Conservation (phyloP, 1,140 invertebrate species). For the Drosophila neocordata region DNA sequence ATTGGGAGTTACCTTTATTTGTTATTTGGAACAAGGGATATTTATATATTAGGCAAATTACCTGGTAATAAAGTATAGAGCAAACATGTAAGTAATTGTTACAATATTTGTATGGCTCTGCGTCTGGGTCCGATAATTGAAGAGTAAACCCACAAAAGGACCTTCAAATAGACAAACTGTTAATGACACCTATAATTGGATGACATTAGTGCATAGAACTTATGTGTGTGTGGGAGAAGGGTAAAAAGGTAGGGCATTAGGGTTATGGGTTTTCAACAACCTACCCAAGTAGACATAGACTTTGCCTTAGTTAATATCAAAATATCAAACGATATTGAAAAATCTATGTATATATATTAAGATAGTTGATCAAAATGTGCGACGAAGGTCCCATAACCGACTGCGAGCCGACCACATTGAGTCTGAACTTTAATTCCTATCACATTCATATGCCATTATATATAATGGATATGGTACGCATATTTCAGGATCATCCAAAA, state of each 20-base stretch:
- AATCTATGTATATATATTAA: background rate
- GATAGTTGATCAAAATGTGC: conserved; percentile 40
- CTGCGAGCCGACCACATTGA: conserved; percentile 64
- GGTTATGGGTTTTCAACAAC: background rate
- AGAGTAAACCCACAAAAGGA: conserved; percentile 59
- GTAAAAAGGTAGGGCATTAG: conserved; percentile 20
- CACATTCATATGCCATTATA: conserved; percentile 73
- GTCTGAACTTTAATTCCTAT: conserved; percentile 63
- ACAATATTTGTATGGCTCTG: conserved; percentile 57
- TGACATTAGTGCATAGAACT: conserved; percentile 57
- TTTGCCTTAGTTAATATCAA: conserved; percentile 9
- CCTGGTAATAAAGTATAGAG: conserved; percentile 61
- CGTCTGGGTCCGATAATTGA: conserved; percentile 50
- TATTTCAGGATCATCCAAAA: conserved; percentile 77
- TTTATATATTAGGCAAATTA: conserved; percentile 78
- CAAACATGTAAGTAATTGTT: conserved; percentile 69
- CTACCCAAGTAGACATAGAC: conserved; percentile 7
- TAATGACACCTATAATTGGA: conserved; percentile 82
- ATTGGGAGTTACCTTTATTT: conserved; percentile 41
- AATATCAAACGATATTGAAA: conserved; percentile 7
- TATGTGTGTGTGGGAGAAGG: background rate
- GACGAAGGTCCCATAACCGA: conserved; percentile 58
- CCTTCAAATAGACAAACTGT: conserved; percentile 56
- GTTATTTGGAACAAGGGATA: conserved; percentile 36
- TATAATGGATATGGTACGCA: conserved; percentile 74